Conservation (phyloP, 2,888 invertebrate species). For the Caenorhabditis angaria region DNA sequence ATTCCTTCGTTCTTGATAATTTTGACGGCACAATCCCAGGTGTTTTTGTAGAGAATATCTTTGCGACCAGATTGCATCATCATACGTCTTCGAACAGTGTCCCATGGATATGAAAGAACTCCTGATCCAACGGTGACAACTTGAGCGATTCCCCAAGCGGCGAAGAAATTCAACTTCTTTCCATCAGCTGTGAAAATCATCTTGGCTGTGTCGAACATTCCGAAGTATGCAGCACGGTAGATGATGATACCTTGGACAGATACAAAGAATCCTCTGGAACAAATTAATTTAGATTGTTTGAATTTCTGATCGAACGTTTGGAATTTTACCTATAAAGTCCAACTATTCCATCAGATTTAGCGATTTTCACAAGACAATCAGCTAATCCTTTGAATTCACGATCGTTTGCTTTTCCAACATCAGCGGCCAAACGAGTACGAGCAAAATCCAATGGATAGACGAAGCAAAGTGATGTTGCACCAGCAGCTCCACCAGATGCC, state of each 20-base stretch:
- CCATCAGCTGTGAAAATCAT: slow-evolving; percentile 84
- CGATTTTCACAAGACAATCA: slow-evolving; percentile 85
- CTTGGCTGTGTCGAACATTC: slow-evolving; percentile 93
- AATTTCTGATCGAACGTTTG: too few relatives aligned
- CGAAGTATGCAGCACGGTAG: slow-evolving; percentile 94
- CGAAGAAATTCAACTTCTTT: slow-evolving; percentile 88
- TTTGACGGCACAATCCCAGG: slow-evolving; percentile 89
- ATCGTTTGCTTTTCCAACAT: slow-evolving; percentile 84
- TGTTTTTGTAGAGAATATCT: slow-evolving; percentile 89
- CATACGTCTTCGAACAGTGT: slow-evolving; percentile 94
- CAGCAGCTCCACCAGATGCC: slow-evolving; percentile 91
- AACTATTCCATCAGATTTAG: slow-evolving; percentile 81
- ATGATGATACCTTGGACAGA: slow-evolving; percentile 89
- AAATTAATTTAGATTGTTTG: too few relatives aligned
- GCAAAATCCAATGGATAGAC: slow-evolving; percentile 95
- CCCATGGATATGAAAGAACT: slow-evolving; percentile 94
- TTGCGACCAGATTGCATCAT: slow-evolving; percentile 98
- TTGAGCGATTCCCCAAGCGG: slow-evolving; percentile 84
- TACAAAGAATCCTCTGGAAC: slow-evolving; percentile 87
- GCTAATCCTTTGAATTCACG: slow-evolving; percentile 90
- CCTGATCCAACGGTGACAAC: slow-evolving; percentile 87
- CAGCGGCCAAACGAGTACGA: slow-evolving; percentile 86
- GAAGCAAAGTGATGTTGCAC: slow-evolving; percentile 90
- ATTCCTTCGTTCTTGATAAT: slow-evolving; percentile 85
- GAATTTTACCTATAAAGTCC: too few relatives aligned